Evolutionary conservation across 2,888 invertebrate genomes (phyloP).

Genomic region (Acheta domesticus): DNA sequence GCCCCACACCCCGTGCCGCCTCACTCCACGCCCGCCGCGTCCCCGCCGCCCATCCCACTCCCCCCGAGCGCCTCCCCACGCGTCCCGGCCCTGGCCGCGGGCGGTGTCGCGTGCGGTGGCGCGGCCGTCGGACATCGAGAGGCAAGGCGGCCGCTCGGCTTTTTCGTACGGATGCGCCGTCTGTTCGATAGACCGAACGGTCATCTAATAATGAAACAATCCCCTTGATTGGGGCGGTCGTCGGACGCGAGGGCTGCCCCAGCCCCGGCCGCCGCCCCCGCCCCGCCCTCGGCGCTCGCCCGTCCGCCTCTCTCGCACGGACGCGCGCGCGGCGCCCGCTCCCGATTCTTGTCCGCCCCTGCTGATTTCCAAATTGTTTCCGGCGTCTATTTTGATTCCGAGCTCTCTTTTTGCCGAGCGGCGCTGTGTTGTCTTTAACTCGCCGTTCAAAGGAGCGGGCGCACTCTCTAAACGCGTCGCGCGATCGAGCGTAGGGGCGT

Average conservation of each 20-base stretch:
- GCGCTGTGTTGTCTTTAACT: too few relatives aligned
- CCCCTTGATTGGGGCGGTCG: not conserved
- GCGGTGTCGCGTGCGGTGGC: not conserved
- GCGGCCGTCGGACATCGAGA: not conserved
- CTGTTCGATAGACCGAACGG: constrained; percentile 18
- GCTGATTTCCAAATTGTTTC: not conserved
- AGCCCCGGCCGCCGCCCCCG: not conserved
- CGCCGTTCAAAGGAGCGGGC: too few relatives aligned
- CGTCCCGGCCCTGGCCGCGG: not conserved
- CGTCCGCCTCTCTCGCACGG: too few relatives aligned
- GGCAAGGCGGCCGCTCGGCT: not conserved
- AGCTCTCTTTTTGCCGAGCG: too few relatives aligned
- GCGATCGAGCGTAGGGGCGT: too few relatives aligned
- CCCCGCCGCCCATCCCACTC: not conserved
- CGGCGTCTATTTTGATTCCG: not conserved
- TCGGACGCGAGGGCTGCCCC: not conserved
- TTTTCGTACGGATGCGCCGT: not conserved
- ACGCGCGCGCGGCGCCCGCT: too few relatives aligned
- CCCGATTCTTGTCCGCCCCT: too few relatives aligned
- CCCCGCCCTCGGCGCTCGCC: too few relatives aligned
- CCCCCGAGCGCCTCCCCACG: not conserved
- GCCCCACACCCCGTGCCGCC: too few relatives aligned
- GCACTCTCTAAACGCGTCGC: too few relatives aligned
- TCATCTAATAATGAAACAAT: constrained; percentile 18
- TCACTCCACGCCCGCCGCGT: too few relatives aligned